Evolutionary conservation across 2,888 invertebrate genomes (phyloP), one percentile per base, ranked within the genome.

Genomic region (Brachyopa scutellaris): DNA sequence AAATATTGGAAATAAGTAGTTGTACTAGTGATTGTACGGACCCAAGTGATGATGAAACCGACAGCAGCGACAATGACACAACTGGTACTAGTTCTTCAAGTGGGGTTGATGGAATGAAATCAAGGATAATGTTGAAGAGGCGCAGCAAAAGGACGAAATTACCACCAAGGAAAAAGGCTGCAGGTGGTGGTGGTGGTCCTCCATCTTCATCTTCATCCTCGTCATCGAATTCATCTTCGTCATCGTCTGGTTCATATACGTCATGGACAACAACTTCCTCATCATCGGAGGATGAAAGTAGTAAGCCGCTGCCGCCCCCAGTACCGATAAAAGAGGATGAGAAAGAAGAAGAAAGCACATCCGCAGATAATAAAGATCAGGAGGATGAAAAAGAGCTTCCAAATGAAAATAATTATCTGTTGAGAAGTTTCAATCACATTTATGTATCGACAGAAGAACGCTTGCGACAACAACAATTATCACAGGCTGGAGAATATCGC

Each of bases 371-470:
- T 17, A 59, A 72, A 13, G 31, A 26, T 5, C 38, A 15, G 6
- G 38, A 64, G 13, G 19, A 23, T 5, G 38, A 77, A 26, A 19
- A 15, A 19, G 62, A 85, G 26, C 82, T 88, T 23, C 82, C 86
- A 4, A 40, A 79, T 15, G 61, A 84, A 53, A 89, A 89, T 66
- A 89, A 89, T 85, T 84, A 79, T 23, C 85, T 88, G 69, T 79
- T 90, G 21, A 66, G 85, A 40, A 87, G 89, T 21, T 90, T 90
- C 57, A 89, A 90, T 86, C 86, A 85, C 55, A 88, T 89, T 61
- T 85, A 78, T 70, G 66, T 84, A 6, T 83, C 80, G 5, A 70
- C 73, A 31, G 78, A 84, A 23, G 83, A 83, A 62, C 83, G 78
- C 11, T 66, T 82, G 69, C 70, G 83, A 6, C 80, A 84, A 49